These are phyloP conservation scores for Stegana nigrithorax DNA, from an alignment of 2,888 invertebrate species.

Conservation along the genomic window DNA sequence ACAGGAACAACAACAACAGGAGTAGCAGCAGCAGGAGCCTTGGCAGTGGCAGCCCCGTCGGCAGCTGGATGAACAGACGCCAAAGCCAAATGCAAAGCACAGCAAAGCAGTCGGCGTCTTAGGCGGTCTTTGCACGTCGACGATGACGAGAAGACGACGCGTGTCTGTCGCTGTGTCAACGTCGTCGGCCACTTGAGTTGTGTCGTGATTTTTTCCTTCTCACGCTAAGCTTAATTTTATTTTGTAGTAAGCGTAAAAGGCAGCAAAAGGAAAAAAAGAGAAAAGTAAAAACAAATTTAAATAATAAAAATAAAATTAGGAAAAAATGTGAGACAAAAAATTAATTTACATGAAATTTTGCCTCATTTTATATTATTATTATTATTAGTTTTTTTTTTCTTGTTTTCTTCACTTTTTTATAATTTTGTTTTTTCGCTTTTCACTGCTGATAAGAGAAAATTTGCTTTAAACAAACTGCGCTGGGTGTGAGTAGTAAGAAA, in stretches of 20 bases:
- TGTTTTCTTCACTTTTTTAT: neutral
- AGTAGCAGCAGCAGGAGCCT: constrained; percentile 9
- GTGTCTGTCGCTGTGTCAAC: neutral
- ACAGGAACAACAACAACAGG: neutral
- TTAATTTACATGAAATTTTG: constrained; percentile 51
- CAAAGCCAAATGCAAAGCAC: too few species aligned
- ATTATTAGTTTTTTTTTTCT: constrained; percentile 1
- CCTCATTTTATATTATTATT: constrained; percentile 23
- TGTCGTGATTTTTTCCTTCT: neutral
- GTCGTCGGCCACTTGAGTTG: neutral
- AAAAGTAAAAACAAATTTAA: constrained; percentile 42
- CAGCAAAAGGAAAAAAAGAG: constrained; percentile 40
- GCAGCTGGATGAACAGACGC: too few species aligned
- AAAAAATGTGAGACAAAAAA: constrained; percentile 35
- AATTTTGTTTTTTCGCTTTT: neutral
- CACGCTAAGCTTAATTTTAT: constrained; percentile 4
- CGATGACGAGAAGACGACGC: neutral
- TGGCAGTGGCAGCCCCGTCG: neutral
- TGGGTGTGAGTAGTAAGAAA: neutral
- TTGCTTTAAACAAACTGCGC: constrained; percentile 1
- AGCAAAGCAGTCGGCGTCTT: neutral
- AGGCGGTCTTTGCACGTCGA: too few species aligned
- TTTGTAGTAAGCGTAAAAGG: neutral
- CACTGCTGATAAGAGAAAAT: neutral
- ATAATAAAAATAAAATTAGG: constrained; percentile 30